Conservation (phyloP, 2,888 invertebrate species). For the Agriotes lineatus region DNA sequence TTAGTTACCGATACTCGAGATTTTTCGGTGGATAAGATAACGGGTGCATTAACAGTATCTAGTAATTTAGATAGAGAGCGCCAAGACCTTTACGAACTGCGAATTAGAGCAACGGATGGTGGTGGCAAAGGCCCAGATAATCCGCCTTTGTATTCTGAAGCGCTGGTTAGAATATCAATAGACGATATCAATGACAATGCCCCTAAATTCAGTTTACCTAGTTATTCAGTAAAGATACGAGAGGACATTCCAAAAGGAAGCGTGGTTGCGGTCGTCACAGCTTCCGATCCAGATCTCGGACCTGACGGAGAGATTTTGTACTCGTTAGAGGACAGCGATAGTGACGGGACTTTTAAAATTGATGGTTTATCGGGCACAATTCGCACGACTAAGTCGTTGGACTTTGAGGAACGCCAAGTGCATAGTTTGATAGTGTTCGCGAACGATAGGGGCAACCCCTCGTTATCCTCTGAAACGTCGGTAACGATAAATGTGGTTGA, state of each 20-base stretch:
- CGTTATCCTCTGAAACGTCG: slow-evolving; percentile 82
- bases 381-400: slow-evolving; percentile 80
- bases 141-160: slow-evolving; percentile 81
- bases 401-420: slow-evolving; percentile 91
- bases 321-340: slow-evolving; percentile 78
- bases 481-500: slow-evolving; percentile 91
- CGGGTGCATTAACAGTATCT: slow-evolving; percentile 83
- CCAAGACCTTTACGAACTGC: slow-evolving; percentile 83
- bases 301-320: slow-evolving; percentile 86
- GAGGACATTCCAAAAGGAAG: slow-evolving; percentile 93
- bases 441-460: slow-evolving; percentile 86
- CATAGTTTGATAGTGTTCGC: slow-evolving; percentile 90
- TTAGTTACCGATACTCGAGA: slow-evolving; percentile 81
- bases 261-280: slow-evolving; percentile 86
- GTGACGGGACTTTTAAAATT: slow-evolving; percentile 82
- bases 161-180: slow-evolving; percentile 83
- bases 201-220: slow-evolving; percentile 82
- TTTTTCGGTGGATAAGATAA: slow-evolving; percentile 82
- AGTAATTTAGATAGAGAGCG: slow-evolving; percentile 87
- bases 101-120: slow-evolving; percentile 84
- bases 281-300: slow-evolving; percentile 88
- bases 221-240: slow-evolving; percentile 84
- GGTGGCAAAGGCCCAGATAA: slow-evolving; percentile 69
- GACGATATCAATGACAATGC: slow-evolving; percentile 94
- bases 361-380: slow-evolving; percentile 89